phyloP scores from a whole-genome alignment of 2,888 invertebrate species.

The Girardia tigrina region DNA sequence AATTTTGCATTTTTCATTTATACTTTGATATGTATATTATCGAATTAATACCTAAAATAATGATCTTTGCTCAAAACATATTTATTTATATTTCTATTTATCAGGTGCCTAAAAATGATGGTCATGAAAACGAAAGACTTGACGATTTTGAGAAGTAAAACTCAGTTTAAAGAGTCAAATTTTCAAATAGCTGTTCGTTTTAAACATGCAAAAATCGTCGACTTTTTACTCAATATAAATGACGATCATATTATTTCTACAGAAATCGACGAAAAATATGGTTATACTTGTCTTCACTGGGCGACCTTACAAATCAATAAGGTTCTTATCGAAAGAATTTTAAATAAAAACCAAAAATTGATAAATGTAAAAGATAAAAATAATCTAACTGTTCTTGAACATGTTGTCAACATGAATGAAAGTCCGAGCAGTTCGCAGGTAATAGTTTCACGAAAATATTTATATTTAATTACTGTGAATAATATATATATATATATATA shows the following conservation, averaged over 20 bases:
- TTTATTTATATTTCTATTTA: background rate
- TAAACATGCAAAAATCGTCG: background rate
- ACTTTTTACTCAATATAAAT: background rate
- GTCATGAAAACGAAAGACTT: background rate
- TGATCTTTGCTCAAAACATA: too few relatives aligned
- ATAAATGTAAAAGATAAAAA: background rate
- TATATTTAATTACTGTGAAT: too few relatives aligned
- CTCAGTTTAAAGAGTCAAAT: background rate
- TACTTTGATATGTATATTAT: too few relatives aligned
- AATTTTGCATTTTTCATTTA: too few relatives aligned
- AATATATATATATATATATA: too few relatives aligned
- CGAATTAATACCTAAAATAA: too few relatives aligned
- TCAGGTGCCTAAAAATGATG: background rate
- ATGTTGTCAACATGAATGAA: slow-evolving; percentile 9
- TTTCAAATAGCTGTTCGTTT: background rate
- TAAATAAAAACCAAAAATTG: background rate
- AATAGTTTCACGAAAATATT: too few relatives aligned
- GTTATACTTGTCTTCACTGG: slow-evolving; percentile 9
- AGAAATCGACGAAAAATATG: slow-evolving; percentile 6
- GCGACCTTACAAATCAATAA: background rate
- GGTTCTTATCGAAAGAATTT: background rate
- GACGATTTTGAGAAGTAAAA: background rate
- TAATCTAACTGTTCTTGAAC: background rate
- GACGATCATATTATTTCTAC: background rate
- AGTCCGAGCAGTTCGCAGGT: too few relatives aligned